phyloP scores from a whole-genome alignment of 2,797 vertebrate species.

The Mus minutoides region DNA sequence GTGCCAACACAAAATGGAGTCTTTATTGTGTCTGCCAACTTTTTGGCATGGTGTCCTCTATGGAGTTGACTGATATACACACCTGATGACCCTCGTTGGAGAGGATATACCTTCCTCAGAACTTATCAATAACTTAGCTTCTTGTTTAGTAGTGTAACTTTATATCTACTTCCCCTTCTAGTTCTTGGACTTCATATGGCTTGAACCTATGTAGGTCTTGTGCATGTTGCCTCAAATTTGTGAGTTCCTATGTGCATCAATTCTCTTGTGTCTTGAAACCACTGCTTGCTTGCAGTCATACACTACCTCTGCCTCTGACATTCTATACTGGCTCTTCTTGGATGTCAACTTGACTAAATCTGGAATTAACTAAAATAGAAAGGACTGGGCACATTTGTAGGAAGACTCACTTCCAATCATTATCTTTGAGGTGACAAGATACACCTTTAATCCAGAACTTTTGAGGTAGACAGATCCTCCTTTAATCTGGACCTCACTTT shows the following conservation, averaged over 20 bases:
- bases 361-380: neutral
- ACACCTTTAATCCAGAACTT: neutral
- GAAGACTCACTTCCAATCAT: neutral
- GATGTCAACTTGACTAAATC: neutral
- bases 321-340: neutral
- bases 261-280: neutral
- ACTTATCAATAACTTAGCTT: neutral
- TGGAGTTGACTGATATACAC: neutral
- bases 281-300: neutral
- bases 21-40: neutral
- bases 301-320: neutral
- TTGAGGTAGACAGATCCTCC: neutral
- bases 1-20: neutral
- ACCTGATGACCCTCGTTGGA: neutral
- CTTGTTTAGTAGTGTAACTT: neutral
- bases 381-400: neutral
- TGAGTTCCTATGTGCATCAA: neutral
- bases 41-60: neutral
- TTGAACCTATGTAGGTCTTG: neutral
- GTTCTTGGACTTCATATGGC: neutral
- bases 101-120: neutral
- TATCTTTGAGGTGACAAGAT: neutral
- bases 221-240: neutral
- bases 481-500: neutral
- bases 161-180: neutral